These are phyloP conservation scores for Aleiodes sp. DNA, from an alignment of 1,140 invertebrate genomes.

Conservation along the genomic window DNA sequence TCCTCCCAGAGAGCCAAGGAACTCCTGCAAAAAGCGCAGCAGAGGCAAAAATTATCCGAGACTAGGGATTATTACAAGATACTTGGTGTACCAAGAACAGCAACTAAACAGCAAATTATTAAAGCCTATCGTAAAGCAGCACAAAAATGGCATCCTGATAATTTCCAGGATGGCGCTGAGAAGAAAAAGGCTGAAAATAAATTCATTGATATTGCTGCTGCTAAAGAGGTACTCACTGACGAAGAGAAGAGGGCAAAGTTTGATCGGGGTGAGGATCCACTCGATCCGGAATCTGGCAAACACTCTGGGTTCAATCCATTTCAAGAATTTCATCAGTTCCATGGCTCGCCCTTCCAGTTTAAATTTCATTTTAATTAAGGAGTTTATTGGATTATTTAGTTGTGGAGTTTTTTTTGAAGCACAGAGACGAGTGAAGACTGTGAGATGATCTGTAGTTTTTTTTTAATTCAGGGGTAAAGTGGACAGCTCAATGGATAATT, in stretches of 20 bases:
- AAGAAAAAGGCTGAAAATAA: slow-evolving; percentile 97
- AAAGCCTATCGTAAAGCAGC: slow-evolving; percentile 98
- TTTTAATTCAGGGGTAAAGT: background rate
- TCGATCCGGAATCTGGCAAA: slow-evolving; percentile 89
- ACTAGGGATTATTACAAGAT: slow-evolving; percentile 99
- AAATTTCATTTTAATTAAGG: slow-evolving; percentile 93
- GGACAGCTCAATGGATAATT: too few relatives aligned
- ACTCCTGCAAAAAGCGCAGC: slow-evolving; percentile 88
- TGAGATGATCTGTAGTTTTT: background rate
- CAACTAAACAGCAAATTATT: slow-evolving; percentile 90
- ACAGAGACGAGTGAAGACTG: too few relatives aligned
- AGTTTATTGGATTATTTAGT: background rate
- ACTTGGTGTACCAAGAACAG: slow-evolving; percentile 84
- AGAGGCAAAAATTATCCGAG: slow-evolving; percentile 92
- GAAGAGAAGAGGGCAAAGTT: slow-evolving; percentile 92
- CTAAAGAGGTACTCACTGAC: slow-evolving; percentile 93
- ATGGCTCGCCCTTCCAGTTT: slow-evolving; percentile 91
- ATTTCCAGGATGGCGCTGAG: slow-evolving; percentile 87
- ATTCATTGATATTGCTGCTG: slow-evolving; percentile 98
- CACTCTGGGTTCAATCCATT: slow-evolving; percentile 82
- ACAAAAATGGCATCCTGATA: slow-evolving; percentile 99
- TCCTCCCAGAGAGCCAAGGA: slow-evolving; percentile 86
- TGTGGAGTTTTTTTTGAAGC: background rate
- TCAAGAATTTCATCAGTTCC: slow-evolving; percentile 86
- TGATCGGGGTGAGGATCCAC: slow-evolving; percentile 94